These are phyloP conservation scores for Acronicta psi DNA, from an alignment of 2,888 invertebrate genomes.

Conservation along the genomic window DNA sequence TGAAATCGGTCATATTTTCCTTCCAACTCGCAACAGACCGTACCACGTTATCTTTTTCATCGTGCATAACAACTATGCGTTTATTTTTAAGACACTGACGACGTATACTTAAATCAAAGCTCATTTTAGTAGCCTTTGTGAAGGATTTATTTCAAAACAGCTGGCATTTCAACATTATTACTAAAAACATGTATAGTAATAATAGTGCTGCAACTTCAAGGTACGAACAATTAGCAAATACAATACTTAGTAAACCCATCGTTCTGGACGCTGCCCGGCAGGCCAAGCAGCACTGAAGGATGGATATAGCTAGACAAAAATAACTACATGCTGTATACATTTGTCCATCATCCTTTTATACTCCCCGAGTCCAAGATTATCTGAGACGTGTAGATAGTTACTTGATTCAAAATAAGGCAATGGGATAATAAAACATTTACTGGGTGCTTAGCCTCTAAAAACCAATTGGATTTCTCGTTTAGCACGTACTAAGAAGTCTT, in stretches of 20 bases:
- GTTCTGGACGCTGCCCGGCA: neutral
- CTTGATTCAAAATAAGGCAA: slow-evolving; percentile 51
- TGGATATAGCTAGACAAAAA: too few relatives aligned
- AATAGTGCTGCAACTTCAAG: too few relatives aligned
- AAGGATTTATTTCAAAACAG: slow-evolving; percentile 66
- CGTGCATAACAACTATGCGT: slow-evolving; percentile 83
- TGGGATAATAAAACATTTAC: slow-evolving; percentile 54
- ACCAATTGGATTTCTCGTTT: slow-evolving; percentile 74
- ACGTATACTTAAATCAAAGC: slow-evolving; percentile 81
- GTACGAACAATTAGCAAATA: neutral
- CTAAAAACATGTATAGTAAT: neutral
- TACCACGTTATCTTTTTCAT: slow-evolving; percentile 82
- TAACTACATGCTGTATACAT: neutral
- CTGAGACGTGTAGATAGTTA: slow-evolving; percentile 42
- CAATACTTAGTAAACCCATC: neutral
- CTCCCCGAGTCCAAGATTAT: slow-evolving; percentile 33
- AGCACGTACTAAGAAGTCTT: slow-evolving; percentile 67
- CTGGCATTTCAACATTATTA: too few relatives aligned
- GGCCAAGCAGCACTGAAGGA: neutral
- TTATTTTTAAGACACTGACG: slow-evolving; percentile 82
- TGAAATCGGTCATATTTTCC: slow-evolving; percentile 89
- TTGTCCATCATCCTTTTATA: slow-evolving; percentile 13
- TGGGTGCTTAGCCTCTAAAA: slow-evolving; percentile 70
- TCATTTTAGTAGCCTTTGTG: slow-evolving; percentile 79
- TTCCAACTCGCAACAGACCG: slow-evolving; percentile 84